These are phyloP conservation scores for Agrenia bidenticulata DNA, from an alignment of 2,888 invertebrate species.

Conservation along the genomic window DNA sequence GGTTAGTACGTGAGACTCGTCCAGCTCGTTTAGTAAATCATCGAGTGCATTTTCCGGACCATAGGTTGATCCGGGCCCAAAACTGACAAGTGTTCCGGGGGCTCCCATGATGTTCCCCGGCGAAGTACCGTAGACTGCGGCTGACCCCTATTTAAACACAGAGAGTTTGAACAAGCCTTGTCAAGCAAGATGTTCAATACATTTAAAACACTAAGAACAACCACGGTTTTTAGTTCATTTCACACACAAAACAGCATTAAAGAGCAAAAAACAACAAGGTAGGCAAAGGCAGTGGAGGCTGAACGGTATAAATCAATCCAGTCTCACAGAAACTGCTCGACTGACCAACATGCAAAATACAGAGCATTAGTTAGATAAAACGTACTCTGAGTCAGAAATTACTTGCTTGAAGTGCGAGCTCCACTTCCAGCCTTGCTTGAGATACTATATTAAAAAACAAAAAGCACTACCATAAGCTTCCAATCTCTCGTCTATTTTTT, in stretches of 20 bases:
- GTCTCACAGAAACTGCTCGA: slow-evolving; percentile 15
- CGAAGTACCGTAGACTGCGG: slow-evolving; percentile 54
- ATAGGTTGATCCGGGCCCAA: slow-evolving; percentile 61
- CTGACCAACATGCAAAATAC: slow-evolving; percentile 17
- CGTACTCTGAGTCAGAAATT: slow-evolving; percentile 63
- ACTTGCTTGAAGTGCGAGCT: slow-evolving; percentile 96
- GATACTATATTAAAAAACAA: slow-evolving; percentile 54
- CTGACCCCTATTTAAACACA: slow-evolving; percentile 16
- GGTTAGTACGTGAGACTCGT: slow-evolving; percentile 61
- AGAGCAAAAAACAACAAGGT: slow-evolving; percentile 1
- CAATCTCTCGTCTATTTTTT: slow-evolving; percentile 38
- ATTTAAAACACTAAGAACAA: slow-evolving; percentile 4
- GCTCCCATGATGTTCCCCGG: slow-evolving; percentile 65
- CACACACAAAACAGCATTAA: slow-evolving; percentile 17
- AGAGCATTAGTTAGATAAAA: slow-evolving; percentile 41
- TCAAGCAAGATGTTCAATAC: neutral
- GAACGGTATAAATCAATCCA: neutral
- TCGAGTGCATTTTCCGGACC: slow-evolving; percentile 91
- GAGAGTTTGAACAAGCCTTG: neutral
- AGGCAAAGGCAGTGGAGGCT: neutral
- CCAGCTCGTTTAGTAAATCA: slow-evolving; percentile 60
- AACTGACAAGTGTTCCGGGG: slow-evolving; percentile 59
- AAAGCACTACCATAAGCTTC: slow-evolving; percentile 51
- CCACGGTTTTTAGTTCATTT: neutral
- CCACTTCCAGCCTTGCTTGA: slow-evolving; percentile 80